Percentiles rank a stretch among this genome's conserved stretches.
These are phyloP conservation scores for Oscheius sp. DNA, from an alignment of 2,888 invertebrate genomes.

Conservation along the genomic window DNA sequence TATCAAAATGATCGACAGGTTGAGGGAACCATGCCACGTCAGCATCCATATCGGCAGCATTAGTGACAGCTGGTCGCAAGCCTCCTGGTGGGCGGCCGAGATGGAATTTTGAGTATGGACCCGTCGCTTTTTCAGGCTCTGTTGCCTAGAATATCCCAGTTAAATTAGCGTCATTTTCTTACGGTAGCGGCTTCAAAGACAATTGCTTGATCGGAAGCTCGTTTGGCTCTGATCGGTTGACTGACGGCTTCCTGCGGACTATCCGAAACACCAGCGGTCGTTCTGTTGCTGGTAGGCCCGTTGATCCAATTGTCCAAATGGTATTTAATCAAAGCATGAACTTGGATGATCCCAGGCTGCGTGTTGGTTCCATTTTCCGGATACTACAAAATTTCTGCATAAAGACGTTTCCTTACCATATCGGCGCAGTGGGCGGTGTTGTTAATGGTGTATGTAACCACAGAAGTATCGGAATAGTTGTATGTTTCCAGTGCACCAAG, in stretches of 20 bases:
- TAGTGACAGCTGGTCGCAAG: conserved; percentile 38
- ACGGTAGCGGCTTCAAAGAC: neutral
- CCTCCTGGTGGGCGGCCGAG: conserved; percentile 51
- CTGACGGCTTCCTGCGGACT: neutral
- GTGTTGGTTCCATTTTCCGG: conserved; percentile 20
- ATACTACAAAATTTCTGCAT: neutral
- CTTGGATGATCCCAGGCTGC: conserved; percentile 32
- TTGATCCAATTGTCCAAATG: conserved; percentile 58
- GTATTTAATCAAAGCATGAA: conserved; percentile 43
- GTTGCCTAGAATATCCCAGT: neutral
- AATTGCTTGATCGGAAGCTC: conserved; percentile 27
- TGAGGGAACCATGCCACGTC: conserved; percentile 43
- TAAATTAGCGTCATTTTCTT: neutral
- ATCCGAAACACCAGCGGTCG: neutral
- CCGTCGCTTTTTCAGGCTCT: neutral
- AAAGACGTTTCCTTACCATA: conserved; percentile 34
- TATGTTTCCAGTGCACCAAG: conserved; percentile 36
- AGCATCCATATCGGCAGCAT: neutral
- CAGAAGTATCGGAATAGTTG: neutral
- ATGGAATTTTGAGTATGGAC: conserved; percentile 37
- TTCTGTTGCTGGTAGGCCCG: conserved; percentile 39
- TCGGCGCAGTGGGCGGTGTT: conserved; percentile 47
- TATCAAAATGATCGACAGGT: conserved; percentile 53
- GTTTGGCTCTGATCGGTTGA: conserved; percentile 23
- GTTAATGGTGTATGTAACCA: conserved; percentile 35